phyloP scores from a whole-genome alignment of 2,797 vertebrate species.

The Lithobates pipiens region DNA sequence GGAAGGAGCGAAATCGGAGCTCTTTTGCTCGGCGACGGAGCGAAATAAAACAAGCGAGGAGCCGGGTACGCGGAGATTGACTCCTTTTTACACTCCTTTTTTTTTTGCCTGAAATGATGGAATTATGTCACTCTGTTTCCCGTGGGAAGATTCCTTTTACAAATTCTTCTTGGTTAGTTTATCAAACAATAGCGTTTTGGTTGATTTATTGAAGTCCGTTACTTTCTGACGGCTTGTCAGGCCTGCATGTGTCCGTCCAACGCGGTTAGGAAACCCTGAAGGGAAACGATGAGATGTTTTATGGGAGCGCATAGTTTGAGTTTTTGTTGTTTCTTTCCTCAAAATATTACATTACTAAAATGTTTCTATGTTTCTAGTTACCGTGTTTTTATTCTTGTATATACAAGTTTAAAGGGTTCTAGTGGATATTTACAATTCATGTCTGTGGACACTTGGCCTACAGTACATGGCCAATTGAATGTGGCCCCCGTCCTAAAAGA shows the following conservation, averaged over 20 bases:
- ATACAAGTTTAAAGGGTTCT: too few relatives aligned
- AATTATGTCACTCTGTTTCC: constrained; percentile 39
- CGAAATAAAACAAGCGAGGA: constrained; percentile 18
- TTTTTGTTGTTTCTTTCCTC: too few relatives aligned
- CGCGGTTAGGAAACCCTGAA: too few relatives aligned
- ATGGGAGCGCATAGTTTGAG: too few relatives aligned
- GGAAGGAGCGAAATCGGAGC: constrained; percentile 47
- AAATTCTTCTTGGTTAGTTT: constrained; percentile 10
- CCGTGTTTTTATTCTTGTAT: too few relatives aligned
- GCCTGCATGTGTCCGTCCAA: not conserved
- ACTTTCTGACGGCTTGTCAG: not conserved
- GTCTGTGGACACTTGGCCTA: too few relatives aligned
- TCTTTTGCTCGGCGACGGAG: not conserved
- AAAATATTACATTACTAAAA: too few relatives aligned
- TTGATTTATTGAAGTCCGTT: not conserved
- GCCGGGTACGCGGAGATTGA: not conserved
- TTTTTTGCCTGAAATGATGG: constrained; percentile 15
- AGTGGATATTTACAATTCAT: too few relatives aligned
- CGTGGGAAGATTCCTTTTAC: constrained; percentile 27
- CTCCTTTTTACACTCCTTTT: not conserved
- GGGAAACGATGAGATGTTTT: too few relatives aligned
- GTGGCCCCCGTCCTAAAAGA: too few relatives aligned
- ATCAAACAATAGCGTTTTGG: constrained; percentile 3
- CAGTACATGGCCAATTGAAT: too few relatives aligned
- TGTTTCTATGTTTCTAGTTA: too few relatives aligned